Base-by-base conservation (phyloP, 2,113 vertebrate genomes). In the Plotosus lineatus region DNA sequence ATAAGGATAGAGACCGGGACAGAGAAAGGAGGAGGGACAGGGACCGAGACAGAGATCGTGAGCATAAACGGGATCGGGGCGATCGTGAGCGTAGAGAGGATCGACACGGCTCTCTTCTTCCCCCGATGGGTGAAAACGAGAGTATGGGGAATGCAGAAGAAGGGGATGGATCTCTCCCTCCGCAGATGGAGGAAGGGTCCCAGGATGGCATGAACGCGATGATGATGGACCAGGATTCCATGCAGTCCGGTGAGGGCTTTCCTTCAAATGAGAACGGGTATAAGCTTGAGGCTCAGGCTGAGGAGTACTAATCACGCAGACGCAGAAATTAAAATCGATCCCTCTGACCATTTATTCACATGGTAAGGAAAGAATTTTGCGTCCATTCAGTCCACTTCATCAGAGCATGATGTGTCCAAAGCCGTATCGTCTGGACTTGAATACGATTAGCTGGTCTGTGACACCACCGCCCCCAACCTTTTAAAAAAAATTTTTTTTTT, bases 261-360 rank as follows among this genome's bases (percentile, higher is more conserved):
- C 89, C 91, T n/a, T 94, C 95, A 44, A 92, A 95, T 0, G 96
- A 97, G 83, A 97, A 97, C 0, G 96, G 96, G n/a, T 97, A 94
- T 89, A 92, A 95, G 90, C 90, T 96, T 90, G 96, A 97, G 83
- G 84, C 90, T 0, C 90, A 93, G 0, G 92, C 89, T 15, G 95
- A 97, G 2, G 95, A 94, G 91, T 92, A 92, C 79, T 94, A 83
- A 93, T 33, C 15, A n/a, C 28, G 17, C n/a, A 76, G 7, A 19
- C 10, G 38, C 36, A 5, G 40, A 40, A 44, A 44, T 63, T 6
- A 42, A 38, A 38, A 38, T 2, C 8, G 23, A 65, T 19, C 44
- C 26, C 66, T 46, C n/a, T 28, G 65, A 42, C 11, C 4, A 14
- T 71, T 8, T 79, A n/a, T 66, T 15, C 78, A 48, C 26, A 14